Evolutionary conservation across 37 sponge, comb jelly and placozoan species (phyloP).

Genomic region (Petrosia ficiformis): DNA sequence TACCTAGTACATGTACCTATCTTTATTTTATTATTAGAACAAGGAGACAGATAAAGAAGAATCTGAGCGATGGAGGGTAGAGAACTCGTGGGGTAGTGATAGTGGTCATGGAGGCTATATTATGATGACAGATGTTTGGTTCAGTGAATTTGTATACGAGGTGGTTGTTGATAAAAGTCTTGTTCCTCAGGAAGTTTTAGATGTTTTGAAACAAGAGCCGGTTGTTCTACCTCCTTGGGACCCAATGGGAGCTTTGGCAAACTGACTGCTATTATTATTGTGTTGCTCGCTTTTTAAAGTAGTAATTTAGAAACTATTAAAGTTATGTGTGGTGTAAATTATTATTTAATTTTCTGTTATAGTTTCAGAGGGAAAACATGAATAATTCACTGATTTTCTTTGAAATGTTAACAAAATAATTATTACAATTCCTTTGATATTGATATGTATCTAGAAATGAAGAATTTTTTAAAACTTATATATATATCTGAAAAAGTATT

Average conservation of each 20-base stretch:
- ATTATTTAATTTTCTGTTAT: background rate
- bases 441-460: too few species aligned
- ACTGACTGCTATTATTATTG: background rate
- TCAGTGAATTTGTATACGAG: constrained; percentile 49
- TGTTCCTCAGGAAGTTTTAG: constrained; percentile 19
- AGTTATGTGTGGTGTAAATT: constrained; percentile 6
- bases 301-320: background rate
- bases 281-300: background rate
- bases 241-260: constrained; percentile 55
- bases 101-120: constrained; percentile 42
- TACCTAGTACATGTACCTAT: too few species aligned
- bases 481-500: too few species aligned
- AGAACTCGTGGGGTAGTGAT: constrained; percentile 54
- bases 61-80: constrained; percentile 28
- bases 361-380: too few species aligned
- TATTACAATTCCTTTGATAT: too few species aligned
- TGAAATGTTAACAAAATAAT: too few species aligned
- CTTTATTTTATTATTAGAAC: too few species aligned
- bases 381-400: too few species aligned
- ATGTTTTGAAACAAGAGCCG: constrained; percentile 31
- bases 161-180: constrained; percentile 34
- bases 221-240: constrained; percentile 57
- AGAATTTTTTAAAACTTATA: too few species aligned
- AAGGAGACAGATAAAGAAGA: too few species aligned
- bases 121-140: constrained; percentile 40